Percentiles rank a stretch among this genome's conserved stretches.
phyloP scores from a whole-genome alignment of 2,797 vertebrate genomes.

The Dendrocincla fuliginosa region DNA sequence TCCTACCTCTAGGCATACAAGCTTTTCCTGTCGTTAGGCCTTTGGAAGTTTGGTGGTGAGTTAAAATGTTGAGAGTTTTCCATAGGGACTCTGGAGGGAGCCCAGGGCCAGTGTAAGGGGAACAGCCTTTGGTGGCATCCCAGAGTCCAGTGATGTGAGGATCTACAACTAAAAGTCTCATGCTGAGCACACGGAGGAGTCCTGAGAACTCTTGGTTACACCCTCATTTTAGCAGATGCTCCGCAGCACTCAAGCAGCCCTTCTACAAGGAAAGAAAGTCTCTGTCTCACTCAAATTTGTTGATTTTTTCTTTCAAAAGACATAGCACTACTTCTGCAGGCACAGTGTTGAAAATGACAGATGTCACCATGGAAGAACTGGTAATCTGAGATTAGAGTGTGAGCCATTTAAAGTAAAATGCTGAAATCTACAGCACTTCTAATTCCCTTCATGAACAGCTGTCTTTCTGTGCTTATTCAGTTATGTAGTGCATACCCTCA shows the following conservation, averaged over 20 bases:
- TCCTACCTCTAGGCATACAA: fast-evolving
- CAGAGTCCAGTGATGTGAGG: too few species aligned
- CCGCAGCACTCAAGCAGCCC: fast-evolving
- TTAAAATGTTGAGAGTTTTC: neutral
- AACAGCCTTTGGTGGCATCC: neutral
- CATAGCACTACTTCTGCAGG: fast-evolving
- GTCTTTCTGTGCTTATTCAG: neutral
- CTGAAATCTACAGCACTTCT: neutral
- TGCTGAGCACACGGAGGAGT: fast-evolving
- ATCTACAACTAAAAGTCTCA: neutral
- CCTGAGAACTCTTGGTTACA: neutral
- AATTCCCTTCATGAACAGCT: neutral
- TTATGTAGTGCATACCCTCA: neutral
- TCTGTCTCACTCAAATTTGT: neutral
- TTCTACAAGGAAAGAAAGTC: neutral
- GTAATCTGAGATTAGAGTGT: neutral
- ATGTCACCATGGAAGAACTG: neutral
- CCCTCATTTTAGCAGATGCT: neutral
- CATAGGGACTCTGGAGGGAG: neutral
- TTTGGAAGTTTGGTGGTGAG: neutral
- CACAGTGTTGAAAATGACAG: neutral
- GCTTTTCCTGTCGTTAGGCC: neutral
- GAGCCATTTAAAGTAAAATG: neutral
- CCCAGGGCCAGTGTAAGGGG: neutral
- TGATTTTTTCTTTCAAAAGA: neutral